Evolutionary conservation across 2,797 vertebrate species (phyloP).

Genomic region (Pangasius djambal): DNA sequence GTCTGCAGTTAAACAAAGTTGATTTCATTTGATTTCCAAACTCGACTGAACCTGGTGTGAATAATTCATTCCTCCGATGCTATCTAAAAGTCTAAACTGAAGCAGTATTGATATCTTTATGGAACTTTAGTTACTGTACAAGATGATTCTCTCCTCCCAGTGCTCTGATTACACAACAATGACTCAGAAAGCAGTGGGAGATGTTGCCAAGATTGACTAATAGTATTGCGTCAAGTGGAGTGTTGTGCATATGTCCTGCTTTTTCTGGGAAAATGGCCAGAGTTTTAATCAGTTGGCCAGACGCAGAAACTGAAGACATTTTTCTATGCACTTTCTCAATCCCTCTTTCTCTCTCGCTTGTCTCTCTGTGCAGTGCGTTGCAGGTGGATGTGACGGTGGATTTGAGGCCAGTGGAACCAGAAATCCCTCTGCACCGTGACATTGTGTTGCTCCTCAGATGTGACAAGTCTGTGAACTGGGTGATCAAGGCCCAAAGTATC

Average conservation of each 20-base stretch:
- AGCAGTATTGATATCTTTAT: background rate
- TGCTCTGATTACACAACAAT: slow-evolving; percentile 39
- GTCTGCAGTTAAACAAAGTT: background rate
- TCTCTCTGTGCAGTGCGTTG: slow-evolving; percentile 80
- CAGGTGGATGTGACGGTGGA: slow-evolving; percentile 97
- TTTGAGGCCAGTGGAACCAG: slow-evolving; percentile 81
- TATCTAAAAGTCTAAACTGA: background rate
- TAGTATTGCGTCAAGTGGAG: slow-evolving; percentile 69
- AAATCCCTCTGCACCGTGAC: slow-evolving; percentile 76
- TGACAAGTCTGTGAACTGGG: slow-evolving; percentile 93
- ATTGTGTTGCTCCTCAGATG: slow-evolving; percentile 90
- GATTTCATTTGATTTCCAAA: background rate
- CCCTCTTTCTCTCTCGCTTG: slow-evolving; percentile 5
- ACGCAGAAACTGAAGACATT: slow-evolving; percentile 75
- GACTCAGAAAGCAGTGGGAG: slow-evolving; percentile 34
- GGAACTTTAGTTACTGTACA: background rate
- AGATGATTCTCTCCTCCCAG: slow-evolving; percentile 2
- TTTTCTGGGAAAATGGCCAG: slow-evolving; percentile 82
- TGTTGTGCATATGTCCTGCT: slow-evolving; percentile 82
- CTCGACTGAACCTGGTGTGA: background rate
- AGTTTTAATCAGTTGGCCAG: slow-evolving; percentile 93
- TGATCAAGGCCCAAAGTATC: slow-evolving; percentile 85
- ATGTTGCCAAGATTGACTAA: slow-evolving; percentile 54
- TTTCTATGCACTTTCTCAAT: slow-evolving; percentile 48
- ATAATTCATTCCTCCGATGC: background rate